A percentile compares a stretch with the other conserved stretches of the same genome.
Evolutionary conservation across 2,113 vertebrate genomes (phyloP).

Genomic region (Lathamus discolor): DNA sequence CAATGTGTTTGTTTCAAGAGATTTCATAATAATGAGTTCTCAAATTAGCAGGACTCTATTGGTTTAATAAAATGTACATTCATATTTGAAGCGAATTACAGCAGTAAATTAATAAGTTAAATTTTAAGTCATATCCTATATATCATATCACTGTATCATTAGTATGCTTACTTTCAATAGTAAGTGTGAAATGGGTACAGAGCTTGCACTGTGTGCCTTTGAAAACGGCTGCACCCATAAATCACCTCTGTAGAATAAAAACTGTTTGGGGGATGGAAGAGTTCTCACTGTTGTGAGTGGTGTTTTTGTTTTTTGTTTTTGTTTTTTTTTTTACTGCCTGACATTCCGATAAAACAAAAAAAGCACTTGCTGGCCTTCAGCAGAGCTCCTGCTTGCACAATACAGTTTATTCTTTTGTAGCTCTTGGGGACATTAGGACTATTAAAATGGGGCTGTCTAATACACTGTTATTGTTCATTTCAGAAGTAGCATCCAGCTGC

Average conservation of each 20-base stretch:
- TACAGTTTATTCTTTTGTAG: neutral
- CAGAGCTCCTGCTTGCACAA: neutral
- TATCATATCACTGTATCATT: neutral
- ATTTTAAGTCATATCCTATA: neutral
- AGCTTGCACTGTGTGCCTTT: neutral
- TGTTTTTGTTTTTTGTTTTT: neutral
- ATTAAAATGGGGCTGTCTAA: neutral
- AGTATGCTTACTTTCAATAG: neutral
- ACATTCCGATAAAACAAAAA: neutral
- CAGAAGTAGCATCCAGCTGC: neutral
- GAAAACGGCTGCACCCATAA: neutral
- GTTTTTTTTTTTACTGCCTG: neutral
- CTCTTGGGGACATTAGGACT: neutral
- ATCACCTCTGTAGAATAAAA: neutral
- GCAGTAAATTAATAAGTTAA: neutral
- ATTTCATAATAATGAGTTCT: neutral
- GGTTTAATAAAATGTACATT: neutral
- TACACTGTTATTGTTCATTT: neutral
- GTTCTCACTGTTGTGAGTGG: neutral
- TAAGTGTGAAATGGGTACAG: neutral
- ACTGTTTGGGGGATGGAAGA: neutral
- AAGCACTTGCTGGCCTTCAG: neutral
- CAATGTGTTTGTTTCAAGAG: neutral
- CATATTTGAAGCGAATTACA: neutral
- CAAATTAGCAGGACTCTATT: neutral